Evolutionary conservation across 2,888 invertebrate genomes (phyloP), one percentile per base, ranked within the genome.

Genomic region (Timema cristinae): DNA sequence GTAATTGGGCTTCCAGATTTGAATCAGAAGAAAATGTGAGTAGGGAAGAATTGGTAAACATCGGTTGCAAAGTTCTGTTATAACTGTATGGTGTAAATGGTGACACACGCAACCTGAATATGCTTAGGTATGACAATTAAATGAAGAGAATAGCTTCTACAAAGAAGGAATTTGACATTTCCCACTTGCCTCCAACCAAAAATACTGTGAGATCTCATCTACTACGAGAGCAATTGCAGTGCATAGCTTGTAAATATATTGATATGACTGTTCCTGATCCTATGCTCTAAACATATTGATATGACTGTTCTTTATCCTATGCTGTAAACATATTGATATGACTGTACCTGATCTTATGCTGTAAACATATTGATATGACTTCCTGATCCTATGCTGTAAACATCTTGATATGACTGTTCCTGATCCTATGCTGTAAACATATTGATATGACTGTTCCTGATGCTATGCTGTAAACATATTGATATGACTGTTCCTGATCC

Each of bases 181-280:
- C 63, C n/a, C 63, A 48, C 8, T 63, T 63, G 47, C 63, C 63
- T 63, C 63, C 15, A 63, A 63, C 63, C 63, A 10, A 63, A 63
- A 63, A 63, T 63, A 10, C 63, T 47, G 63, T 48, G 48, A 63
- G 11, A 63, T 63, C 7, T 6, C 63, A 32, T 63, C 63, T 63
- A 11, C 63, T 32, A 63, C 7, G 63, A 6, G 15, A n/a, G n/a
- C n/a, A n/a, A n/a, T n/a, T 63, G 63, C 15, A 63, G 8, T 63
- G n/a, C 32, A 8, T 63, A 47, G 63, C 48, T 16, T n/a, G 63
- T 32, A 63, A 63, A 63, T 47, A 0, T 16, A 8, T 63, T 6
- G 63, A 6, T 48, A 63, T 11, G 15, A 63, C 63, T 10, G 63
- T 48, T 32, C 1, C n/a, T n/a, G n/a, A n/a, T n/a, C n/a, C n/a